These are phyloP conservation scores for Caradrina clavipalpis DNA, from an alignment of 2,888 invertebrate genomes.

Conservation along the genomic window DNA sequence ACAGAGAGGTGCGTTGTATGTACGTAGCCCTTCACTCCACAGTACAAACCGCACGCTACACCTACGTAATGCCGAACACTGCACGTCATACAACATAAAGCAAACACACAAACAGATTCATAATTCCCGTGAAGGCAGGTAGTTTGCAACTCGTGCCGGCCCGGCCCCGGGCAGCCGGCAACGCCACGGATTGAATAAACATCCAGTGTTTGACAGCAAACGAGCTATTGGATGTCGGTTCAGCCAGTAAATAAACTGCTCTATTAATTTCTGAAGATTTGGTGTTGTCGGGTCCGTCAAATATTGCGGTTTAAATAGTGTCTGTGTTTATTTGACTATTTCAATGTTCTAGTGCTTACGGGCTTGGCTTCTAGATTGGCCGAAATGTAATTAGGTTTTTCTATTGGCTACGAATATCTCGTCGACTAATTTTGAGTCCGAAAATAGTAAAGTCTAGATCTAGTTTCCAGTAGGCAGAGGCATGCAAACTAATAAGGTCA, in stretches of 20 bases:
- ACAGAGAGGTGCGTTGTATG: too few species aligned
- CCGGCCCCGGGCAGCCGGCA: constrained; percentile 22
- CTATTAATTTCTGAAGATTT: constrained; percentile 30
- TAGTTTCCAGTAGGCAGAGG: too few species aligned
- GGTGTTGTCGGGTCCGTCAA: not conserved
- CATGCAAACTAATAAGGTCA: too few species aligned
- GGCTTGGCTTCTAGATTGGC: too few species aligned
- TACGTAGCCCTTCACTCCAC: too few species aligned
- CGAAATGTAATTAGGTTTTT: too few species aligned
- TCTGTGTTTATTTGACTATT: not conserved
- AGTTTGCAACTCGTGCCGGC: constrained; percentile 19
- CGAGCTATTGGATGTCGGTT: constrained; percentile 32
- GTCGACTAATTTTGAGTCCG: too few species aligned
- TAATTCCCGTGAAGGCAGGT: constrained; percentile 44
- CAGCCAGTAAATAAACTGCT: constrained; percentile 25
- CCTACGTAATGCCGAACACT: not conserved
- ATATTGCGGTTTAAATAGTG: constrained; percentile 12
- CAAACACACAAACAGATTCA: constrained; percentile 50
- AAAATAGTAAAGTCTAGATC: too few species aligned
- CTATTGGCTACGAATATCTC: too few species aligned
- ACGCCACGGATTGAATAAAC: constrained; percentile 34
- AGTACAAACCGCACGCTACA: too few species aligned
- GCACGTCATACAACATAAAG: constrained; percentile 14
- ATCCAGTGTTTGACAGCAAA: constrained; percentile 30
- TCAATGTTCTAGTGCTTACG: not conserved